Conservation (phyloP, 2,113 vertebrate genomes). For the Hyla sarda region DNA sequence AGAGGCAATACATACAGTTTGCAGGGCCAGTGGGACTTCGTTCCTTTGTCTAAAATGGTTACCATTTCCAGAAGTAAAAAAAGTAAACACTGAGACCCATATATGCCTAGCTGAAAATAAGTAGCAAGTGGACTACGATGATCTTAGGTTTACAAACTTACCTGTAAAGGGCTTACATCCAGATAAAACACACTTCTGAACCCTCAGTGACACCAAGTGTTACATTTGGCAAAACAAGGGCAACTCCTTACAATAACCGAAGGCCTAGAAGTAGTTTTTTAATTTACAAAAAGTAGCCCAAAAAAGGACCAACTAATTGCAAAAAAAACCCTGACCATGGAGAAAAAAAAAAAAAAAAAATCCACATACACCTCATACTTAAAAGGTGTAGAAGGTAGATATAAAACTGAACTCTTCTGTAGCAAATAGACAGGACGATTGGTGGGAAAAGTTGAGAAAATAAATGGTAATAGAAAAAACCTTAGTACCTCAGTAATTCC, state of each 20-base stretch:
- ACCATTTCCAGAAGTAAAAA: constrained; percentile 38
- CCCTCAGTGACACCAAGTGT: background rate
- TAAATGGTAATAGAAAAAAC: background rate
- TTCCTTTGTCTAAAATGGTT: constrained; percentile 32
- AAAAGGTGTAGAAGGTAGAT: background rate
- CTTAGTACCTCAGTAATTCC: constrained; percentile 87
- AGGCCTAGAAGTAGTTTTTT: no score
- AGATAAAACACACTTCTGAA: background rate
- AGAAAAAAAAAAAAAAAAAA: background rate
- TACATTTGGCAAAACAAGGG: background rate
- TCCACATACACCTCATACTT: background rate
- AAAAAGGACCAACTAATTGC: no score
- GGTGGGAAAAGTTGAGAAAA: background rate
- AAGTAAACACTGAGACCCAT: constrained; percentile 19
- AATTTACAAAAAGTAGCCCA: no score
- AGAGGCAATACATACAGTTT: constrained; percentile 28
- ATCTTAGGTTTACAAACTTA: background rate
- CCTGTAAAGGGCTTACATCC: background rate
- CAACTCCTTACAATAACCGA: no score
- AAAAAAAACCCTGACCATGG: background rate
- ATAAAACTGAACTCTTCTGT: background rate
- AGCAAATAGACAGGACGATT: no score
- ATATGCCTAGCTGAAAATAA: background rate
- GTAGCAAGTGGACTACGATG: background rate
- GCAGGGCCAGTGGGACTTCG: constrained; percentile 24